Evolutionary conservation across 2,888 invertebrate genomes (phyloP), one percentile per base, ranked within the genome.

Genomic region (Podabrus alpinus): DNA sequence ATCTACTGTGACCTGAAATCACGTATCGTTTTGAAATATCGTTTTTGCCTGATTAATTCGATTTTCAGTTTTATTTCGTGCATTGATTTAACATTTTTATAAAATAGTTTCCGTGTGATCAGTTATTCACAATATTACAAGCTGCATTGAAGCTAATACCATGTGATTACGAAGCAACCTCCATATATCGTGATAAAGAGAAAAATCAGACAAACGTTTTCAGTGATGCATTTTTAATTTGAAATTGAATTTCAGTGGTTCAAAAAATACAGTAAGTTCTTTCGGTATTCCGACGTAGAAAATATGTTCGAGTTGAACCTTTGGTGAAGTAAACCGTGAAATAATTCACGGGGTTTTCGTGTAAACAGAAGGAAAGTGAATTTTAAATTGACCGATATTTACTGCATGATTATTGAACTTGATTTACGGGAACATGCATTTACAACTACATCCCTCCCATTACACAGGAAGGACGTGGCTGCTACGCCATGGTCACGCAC

Each of bases 401-500:
- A 72, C 72, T 75, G 68, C 69, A 72, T 21, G 75, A 70, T 72
- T 69, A 69, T 74, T 69, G 24, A 67, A 68, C 70, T 66, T 72
- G 75, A 75, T 75, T 75, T 75, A 75, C 72, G 75, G 67, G 66
- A 67, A 70, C 69, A 67, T 69, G 72, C 72, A 72, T 72, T 75
- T 72, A 72, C 69, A 71, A 71, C 70, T 62, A 19, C 62, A 62
- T 72, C 61, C 72, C 75, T 72, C 45, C 59, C 66, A 76, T 73
- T 72, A 72, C 73, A 75, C 73, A 72, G 77, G 77, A 77, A 77
- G 71, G 73, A 77, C 74, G 75, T 67, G 67, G 71, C 71, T 62
- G 71, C 74, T 73, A 72, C 68, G 73, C 69, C 72, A 17, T 69
- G 68, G 77, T 77, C 77, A 77, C 77, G 77, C 77, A 77, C 75